Percentiles rank a stretch among this genome's conserved stretches.
These are phyloP conservation scores for Dromiciops gliroides DNA, from an alignment of 2,113 vertebrate genomes.

Conservation along the genomic window DNA sequence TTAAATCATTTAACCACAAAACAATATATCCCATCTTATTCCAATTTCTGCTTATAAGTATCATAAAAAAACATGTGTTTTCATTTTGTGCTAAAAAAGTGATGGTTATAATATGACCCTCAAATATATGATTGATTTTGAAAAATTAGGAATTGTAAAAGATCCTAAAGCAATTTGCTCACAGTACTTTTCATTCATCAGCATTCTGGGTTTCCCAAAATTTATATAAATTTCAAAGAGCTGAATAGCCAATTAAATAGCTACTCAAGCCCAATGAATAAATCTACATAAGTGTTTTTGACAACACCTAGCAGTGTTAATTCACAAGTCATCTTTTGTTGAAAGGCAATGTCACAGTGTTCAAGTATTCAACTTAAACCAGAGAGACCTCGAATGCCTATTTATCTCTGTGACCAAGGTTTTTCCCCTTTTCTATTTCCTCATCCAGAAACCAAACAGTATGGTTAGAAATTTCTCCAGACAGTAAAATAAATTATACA, in stretches of 20 bases:
- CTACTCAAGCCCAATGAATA: not conserved
- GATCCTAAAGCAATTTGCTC: not conserved
- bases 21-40: not conserved
- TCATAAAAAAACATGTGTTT: not conserved
- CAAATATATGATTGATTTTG: not conserved
- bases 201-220: not conserved
- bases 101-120: not conserved
- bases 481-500: too few species aligned
- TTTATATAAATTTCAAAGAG: not conserved
- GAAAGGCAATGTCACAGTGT: too few species aligned
- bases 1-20: not conserved
- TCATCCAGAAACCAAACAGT: too few species aligned
- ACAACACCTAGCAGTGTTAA: not conserved
- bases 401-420: too few species aligned
- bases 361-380: too few species aligned
- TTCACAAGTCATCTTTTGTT: too few species aligned
- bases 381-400: too few species aligned
- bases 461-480: too few species aligned
- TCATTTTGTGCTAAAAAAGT: not conserved
- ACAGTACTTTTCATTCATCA: not conserved
- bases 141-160: not conserved
- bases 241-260: not conserved
- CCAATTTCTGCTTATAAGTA: not conserved
- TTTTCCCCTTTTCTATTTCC: too few species aligned
- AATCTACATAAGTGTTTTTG: not conserved